Percentiles rank a stretch among this genome's conserved stretches.
Evolutionary conservation across 2,888 invertebrate genomes (phyloP).

Genomic region (Isoperla grammatica): DNA sequence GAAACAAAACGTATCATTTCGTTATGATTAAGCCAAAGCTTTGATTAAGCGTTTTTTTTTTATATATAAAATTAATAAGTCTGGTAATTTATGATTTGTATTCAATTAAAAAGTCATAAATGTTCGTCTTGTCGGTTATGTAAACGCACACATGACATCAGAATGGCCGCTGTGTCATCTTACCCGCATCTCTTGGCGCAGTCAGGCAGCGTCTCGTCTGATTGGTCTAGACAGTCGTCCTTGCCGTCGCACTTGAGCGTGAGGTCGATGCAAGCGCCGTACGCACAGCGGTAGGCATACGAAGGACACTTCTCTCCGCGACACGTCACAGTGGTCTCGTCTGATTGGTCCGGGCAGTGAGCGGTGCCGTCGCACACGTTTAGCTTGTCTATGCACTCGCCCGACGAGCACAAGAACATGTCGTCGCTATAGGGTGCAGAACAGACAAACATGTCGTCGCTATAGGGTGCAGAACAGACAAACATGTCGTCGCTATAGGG

Average conservation of each 20-base stretch:
- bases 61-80: no score
- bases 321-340: conserved; percentile 19
- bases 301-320: conserved; percentile 13
- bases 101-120: no score
- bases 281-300: conserved; percentile 35
- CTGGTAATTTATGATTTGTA: no score
- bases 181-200: conserved; percentile 18
- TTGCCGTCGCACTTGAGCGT: conserved; percentile 34
- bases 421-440: background rate
- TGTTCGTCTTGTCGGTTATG: no score
- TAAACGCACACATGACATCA: no score
- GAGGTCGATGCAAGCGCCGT: conserved; percentile 34
- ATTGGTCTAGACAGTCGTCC: conserved; percentile 33
- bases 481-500: no score
- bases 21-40: no score
- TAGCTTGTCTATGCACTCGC: conserved; percentile 21
- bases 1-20: no score
- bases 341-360: conserved; percentile 22
- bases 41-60: no score
- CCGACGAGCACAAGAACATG: conserved; percentile 19
- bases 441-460: background rate
- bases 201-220: conserved; percentile 32
- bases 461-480: no score
- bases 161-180: no score
- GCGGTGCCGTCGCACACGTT: conserved; percentile 21